Evolutionary conservation across 2,113 vertebrate genomes (phyloP).

Genomic region (Rhombomys opimus): DNA sequence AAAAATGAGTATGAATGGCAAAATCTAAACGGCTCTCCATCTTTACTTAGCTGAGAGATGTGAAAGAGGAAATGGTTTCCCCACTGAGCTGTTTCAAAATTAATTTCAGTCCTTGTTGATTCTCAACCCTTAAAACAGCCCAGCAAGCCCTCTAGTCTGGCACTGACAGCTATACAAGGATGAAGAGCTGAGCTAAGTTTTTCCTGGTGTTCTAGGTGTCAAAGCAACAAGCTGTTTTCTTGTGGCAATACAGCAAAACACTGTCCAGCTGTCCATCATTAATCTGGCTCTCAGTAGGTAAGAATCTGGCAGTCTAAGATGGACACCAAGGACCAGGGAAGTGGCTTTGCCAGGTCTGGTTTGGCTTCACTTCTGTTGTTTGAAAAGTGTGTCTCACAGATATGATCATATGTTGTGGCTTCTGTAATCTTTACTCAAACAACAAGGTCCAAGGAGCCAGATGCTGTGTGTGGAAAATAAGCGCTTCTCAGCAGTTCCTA

Average conservation of each 20-base stretch:
- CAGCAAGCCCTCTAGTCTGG: not conserved
- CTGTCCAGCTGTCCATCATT: constrained; percentile 36
- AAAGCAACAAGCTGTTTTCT: constrained; percentile 69
- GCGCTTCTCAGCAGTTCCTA: fast-evolving
- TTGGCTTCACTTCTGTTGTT: not conserved
- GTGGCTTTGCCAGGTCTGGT: not conserved
- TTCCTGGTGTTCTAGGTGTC: constrained; percentile 74
- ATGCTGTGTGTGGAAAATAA: not conserved
- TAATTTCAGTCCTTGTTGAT: constrained; percentile 19
- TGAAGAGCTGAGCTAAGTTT: constrained; percentile 9
- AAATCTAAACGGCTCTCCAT: not conserved
- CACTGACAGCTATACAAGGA: not conserved
- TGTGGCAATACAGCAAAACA: constrained; percentile 72
- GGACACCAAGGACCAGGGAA: not conserved
- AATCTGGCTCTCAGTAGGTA: constrained; percentile 60
- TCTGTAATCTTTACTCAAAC: not conserved
- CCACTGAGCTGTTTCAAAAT: constrained; percentile 44
- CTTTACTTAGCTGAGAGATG: constrained; percentile 4
- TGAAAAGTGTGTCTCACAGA: not conserved
- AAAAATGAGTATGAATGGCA: not conserved
- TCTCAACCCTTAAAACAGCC: not conserved
- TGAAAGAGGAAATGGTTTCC: constrained; percentile 53
- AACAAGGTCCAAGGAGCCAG: not conserved
- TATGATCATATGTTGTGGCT: not conserved
- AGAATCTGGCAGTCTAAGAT: not conserved